Percentiles rank a stretch among this genome's conserved stretches.
Evolutionary conservation across 64 coral and sea anemone genomes (phyloP).

Genomic region (Montipora sp.): DNA sequence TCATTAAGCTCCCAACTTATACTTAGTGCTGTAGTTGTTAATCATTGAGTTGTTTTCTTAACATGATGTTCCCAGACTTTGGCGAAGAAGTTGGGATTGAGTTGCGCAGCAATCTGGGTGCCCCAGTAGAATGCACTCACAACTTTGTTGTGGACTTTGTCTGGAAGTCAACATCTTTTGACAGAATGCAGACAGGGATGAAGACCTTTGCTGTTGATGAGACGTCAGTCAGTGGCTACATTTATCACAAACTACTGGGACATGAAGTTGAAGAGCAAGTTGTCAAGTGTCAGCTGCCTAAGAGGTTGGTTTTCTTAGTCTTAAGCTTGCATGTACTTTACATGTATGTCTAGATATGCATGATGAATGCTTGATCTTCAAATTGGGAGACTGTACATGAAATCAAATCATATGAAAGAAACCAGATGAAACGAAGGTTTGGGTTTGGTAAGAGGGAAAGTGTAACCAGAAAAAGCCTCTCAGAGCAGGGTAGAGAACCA

Average conservation of each 20-base stretch:
- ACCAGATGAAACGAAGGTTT: too few species aligned
- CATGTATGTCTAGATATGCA: too few species aligned
- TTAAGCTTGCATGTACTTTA: too few species aligned
- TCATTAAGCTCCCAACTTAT: too few species aligned
- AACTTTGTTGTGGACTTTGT: conserved; percentile 99
- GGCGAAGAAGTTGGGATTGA: conserved; percentile 99
- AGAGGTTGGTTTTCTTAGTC: conserved; percentile 58
- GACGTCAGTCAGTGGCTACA: conserved; percentile 99
- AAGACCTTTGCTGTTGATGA: conserved; percentile 99
- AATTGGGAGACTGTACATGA: too few species aligned
- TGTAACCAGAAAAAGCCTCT: too few species aligned
- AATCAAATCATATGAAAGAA: too few species aligned
- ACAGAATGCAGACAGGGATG: conserved; percentile 99
- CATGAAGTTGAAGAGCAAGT: conserved; percentile 99
- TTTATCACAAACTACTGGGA: conserved; percentile 98
- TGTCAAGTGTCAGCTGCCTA: conserved; percentile 96
- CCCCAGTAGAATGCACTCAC: conserved; percentile 93
- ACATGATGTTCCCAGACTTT: conserved; percentile 78
- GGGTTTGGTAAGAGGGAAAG: too few species aligned
- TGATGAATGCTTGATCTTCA: too few species aligned
- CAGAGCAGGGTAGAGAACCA: too few species aligned
- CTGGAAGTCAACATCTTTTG: conserved; percentile 99
- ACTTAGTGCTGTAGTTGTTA: too few species aligned
- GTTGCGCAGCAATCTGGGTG: conserved; percentile 95
- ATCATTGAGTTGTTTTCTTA: conserved; percentile 29